Base-by-base conservation (phyloP, 1,140 invertebrate genomes). In the Eupristina koningsbergeri region DNA sequence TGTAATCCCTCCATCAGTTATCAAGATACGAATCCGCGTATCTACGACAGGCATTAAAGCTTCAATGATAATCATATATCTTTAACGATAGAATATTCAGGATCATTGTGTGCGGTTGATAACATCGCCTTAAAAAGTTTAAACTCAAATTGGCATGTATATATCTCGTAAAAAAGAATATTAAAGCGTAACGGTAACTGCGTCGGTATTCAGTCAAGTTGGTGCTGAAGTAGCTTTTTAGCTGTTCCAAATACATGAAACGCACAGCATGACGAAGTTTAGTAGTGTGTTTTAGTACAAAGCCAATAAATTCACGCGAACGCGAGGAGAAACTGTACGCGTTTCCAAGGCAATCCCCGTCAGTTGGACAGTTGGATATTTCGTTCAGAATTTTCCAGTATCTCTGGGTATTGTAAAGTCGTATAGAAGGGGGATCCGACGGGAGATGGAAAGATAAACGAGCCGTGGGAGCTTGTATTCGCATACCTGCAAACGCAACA, bases 311-410 rank as follows among this genome's bases (percentile, higher is more conserved):
- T 17, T 8, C 29, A 2, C 3, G 19, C 67, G 19, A 31, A 13
- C 36, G 17, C 0, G 15, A 22, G 22, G 67, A 71, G 67, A 71
- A 71, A 41, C 67, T 41, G 67, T n/a, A 58, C 61, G n/a, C 31
- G 50, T 73, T 63, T 77, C 31, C 61, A 69, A 81, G 74, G 58
- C 73, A 75, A 81, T 76, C 74, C 41, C 34, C 84, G 67, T 80
- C 86, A 85, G 84, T 86, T 86, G 84, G 84, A 85, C 86, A 85
- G 84, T 61, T 86, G 86, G 84, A 85, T 82, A 77, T 85, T 82
- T 79, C 69, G 63, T 75, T 73, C 76, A 74, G 81, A 85, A 75
- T 82, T 83, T 83, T 78, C 81, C 75, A 47, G 63, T 81, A 81
- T 81, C 69, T 39, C n/a, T 69, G 15, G 67, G 69, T 29, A 74